Evolutionary conservation across 2,888 invertebrate genomes (phyloP), one percentile per base, ranked within the genome.

Genomic region (Mythimna albipuncta): DNA sequence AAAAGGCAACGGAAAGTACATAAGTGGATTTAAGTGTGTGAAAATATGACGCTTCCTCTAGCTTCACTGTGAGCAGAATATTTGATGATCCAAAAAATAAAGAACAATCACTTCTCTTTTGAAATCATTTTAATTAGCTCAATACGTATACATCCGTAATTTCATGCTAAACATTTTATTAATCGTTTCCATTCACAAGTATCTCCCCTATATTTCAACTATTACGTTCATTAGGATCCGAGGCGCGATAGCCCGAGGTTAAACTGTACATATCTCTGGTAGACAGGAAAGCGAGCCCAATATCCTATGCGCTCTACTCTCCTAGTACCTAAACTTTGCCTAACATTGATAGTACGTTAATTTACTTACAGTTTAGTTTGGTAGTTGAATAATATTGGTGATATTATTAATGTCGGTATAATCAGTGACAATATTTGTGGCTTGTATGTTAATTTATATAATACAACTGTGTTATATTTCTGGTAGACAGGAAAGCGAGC

Each of bases 211-310:
- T 78, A 21, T 72, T 35, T 9, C 41, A 32, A 16, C 47, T 50
- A 41, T 61, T 41, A 75, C 54, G 47, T 62, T 69, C 64, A 79
- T 81, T 75, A 81, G 55, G 71, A 83, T 80, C 75, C 11, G 26
- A 61, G 38, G 19, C 57, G 19, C 52, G 78, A 72, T 72, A 82
- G 69, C 47, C 50, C 6, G 54, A 72, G 80, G 69, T 73, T 73
- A 76, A 80, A 72, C 72, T 82, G 57, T 68, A 70, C 62, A 52
- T 77, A 84, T 75, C 72, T 70, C 59, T 68, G 59, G 47, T 65
- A 76, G 69, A 73, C 81, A 57, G 61, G 58, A 71, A 69, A 81
- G 47, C 58, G 19, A n/a, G 57, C 21, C 68, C 66, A 68, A 64
- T 62, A 64, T 67, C 64, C 61, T 77, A 41, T 7, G 52, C 35